These are phyloP conservation scores for Halictus ligatus DNA, from an alignment of 2,888 invertebrate species.

Conservation along the genomic window DNA sequence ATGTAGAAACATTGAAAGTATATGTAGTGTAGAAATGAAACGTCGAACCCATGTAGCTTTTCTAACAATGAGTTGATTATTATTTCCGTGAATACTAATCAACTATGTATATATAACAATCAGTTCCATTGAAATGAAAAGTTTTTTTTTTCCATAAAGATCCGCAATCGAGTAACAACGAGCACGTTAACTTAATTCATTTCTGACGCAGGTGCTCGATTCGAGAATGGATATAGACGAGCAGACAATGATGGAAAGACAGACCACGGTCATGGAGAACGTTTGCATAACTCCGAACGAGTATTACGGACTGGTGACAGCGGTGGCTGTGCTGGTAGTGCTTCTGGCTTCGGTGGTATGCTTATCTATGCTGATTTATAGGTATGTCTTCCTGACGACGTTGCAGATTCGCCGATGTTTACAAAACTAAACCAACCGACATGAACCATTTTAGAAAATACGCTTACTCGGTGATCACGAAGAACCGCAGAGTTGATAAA, in stretches of 20 bases:
- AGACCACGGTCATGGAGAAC: constrained; percentile 87
- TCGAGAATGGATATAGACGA: constrained; percentile 86
- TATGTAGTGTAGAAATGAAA: no score
- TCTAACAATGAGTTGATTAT: no score
- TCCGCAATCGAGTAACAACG: no score
- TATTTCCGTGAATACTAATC: no score
- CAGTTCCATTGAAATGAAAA: no score
- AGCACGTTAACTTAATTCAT: neutral
- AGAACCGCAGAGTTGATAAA: constrained; percentile 80
- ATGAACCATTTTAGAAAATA: constrained; percentile 87
- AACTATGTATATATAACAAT: no score
- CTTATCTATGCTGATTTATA: constrained; percentile 91
- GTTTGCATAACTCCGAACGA: constrained; percentile 93
- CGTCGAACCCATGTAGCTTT: no score
- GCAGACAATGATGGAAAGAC: constrained; percentile 78
- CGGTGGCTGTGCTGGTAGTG: constrained; percentile 91
- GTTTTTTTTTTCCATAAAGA: neutral
- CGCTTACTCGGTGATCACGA: constrained; percentile 87
- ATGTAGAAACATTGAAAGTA: no score
- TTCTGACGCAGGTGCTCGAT: constrained; percentile 89
- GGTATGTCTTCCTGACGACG: constrained; percentile 84
- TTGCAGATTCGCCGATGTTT: neutral
- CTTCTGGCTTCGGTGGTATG: constrained; percentile 90
- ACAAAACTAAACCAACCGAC: neutral
- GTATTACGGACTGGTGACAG: constrained; percentile 93